phyloP scores from a whole-genome alignment of 2,113 vertebrate genomes.

The Irena cyanogastra region DNA sequence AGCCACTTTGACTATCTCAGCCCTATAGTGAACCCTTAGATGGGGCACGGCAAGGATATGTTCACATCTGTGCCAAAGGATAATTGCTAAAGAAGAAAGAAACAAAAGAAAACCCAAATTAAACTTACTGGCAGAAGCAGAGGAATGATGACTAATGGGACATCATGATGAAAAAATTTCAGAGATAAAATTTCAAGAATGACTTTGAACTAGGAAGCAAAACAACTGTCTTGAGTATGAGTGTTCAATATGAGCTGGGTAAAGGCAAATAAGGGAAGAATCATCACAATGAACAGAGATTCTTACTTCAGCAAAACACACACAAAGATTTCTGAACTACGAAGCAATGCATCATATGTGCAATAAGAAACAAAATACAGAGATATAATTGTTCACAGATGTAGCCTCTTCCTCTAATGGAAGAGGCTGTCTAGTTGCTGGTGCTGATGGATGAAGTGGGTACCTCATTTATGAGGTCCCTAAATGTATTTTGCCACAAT shows the following conservation, averaged over 20 bases:
- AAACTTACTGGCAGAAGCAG: neutral
- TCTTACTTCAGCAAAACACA: neutral
- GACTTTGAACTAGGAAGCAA: neutral
- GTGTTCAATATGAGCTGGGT: neutral
- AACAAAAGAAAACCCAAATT: neutral
- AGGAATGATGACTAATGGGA: neutral
- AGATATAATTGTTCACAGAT: neutral
- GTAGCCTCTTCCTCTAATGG: neutral
- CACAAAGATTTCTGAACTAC: neutral
- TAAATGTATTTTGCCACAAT: neutral
- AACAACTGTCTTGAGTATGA: neutral
- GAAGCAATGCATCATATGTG: neutral
- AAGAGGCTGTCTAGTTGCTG: neutral
- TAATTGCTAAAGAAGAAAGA: neutral
- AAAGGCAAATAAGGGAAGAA: neutral
- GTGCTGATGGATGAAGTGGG: neutral
- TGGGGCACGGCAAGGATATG: neutral
- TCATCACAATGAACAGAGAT: neutral
- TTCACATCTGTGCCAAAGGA: neutral
- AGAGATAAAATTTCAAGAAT: neutral
- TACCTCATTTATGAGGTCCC: neutral
- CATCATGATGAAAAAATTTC: neutral
- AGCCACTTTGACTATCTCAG: neutral
- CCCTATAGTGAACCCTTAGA: neutral
- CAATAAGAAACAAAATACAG: neutral